Evolutionary conservation across 2,797 vertebrate genomes (phyloP), one percentile per base, ranked within the genome.

Genomic region (Danio albolineatus): DNA sequence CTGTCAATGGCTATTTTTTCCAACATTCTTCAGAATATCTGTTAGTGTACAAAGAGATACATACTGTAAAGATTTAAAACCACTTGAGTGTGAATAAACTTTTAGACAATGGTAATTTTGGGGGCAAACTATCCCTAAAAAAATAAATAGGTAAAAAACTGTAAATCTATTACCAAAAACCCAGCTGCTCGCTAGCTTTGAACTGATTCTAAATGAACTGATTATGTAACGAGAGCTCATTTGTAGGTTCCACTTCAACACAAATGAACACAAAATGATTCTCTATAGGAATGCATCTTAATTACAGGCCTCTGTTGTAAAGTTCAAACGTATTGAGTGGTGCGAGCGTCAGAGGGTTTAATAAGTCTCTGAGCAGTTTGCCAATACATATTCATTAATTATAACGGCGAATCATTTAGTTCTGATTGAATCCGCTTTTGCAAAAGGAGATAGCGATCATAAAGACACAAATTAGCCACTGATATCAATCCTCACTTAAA

Each of bases 311-410:
- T 62, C 36, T 51, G 4, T 53, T 64, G 17, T 19, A 51, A 51
- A 0, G 3, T 39, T 74, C n/a, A 75, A 7, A 41, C 6, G 5
- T 64, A 64, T n/a, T 75, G 60, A 75, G 60, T 13, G 51, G 49
- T 64, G 43, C 4, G 17, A 75, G 73, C 60, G 10, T 28, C 36
- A 13, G 48, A 10, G 60, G 9, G 38, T 76, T 21, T 43, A 76
- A 76, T 43, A 76, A 12, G 4, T 12, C 17, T 56, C 48, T 13
- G 48, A 64, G 38, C 38, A 16, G 59, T 64, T 51, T 75, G 73
- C 60, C 60, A 51, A 43, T 64, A 53, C 10, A 39, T 43, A 70
- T 70, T 76, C 60, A 76, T 76, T 64, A 43, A 76, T 76, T 44
- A 65, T 65, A 64, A 53, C n/a, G 16, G 60, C 8, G 16, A 36